These are phyloP conservation scores for Limosa lapponica DNA, from an alignment of 2,797 vertebrate species.

Conservation along the genomic window DNA sequence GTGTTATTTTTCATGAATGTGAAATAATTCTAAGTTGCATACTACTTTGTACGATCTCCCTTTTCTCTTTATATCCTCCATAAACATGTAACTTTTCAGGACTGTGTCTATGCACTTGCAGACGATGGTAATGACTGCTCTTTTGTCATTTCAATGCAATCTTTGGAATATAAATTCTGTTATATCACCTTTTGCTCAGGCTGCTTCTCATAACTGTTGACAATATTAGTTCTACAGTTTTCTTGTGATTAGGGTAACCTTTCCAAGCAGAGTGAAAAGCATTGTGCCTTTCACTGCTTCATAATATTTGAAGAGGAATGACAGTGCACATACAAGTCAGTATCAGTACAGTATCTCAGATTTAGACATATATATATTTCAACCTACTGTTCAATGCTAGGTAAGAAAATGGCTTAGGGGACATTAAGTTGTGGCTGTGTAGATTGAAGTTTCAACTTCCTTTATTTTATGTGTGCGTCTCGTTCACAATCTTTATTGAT, in stretches of 20 bases:
- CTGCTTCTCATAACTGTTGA: not conserved
- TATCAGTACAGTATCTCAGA: not conserved
- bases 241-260: not conserved
- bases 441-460: not conserved
- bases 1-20: not conserved
- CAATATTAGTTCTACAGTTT: not conserved
- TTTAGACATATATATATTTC: not conserved
- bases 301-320: not conserved
- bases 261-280: not conserved
- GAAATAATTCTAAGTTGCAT: not conserved
- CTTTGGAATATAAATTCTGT: not conserved
- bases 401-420: not conserved
- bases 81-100: not conserved
- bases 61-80: not conserved
- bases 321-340: not conserved
- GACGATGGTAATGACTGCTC: not conserved
- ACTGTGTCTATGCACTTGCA: not conserved
- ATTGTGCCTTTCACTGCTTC: not conserved
- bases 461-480: not conserved
- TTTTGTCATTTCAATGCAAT: not conserved
- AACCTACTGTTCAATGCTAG: not conserved
- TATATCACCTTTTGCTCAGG: not conserved
- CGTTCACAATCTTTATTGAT: not conserved
- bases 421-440: not conserved
- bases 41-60: not conserved